These are phyloP conservation scores for Mythimna loreyi DNA, from an alignment of 2,888 invertebrate genomes.

Conservation along the genomic window DNA sequence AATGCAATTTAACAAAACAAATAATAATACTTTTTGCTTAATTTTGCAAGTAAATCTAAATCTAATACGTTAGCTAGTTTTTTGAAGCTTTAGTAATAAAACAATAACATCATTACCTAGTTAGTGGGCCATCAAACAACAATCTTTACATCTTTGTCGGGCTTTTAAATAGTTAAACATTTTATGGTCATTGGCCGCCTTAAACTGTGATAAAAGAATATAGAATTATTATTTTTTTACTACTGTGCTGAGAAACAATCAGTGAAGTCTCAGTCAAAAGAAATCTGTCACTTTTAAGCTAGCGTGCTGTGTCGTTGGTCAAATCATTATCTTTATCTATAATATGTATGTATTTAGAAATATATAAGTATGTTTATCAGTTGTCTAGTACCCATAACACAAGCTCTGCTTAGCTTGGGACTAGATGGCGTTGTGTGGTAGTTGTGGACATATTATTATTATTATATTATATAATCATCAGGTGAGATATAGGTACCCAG, in stretches of 20 bases:
- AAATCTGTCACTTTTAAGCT: no score
- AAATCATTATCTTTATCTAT: no score
- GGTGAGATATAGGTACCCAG: no score
- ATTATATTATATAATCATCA: no score
- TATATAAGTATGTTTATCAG: no score
- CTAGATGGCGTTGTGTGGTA: no score
- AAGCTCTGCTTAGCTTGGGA: no score
- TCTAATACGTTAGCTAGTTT: neutral
- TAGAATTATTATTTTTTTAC: conserved; percentile 6
- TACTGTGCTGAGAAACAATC: conserved; percentile 1
- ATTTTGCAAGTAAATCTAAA: neutral
- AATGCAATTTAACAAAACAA: conserved; percentile 10
- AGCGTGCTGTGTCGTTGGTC: no score
- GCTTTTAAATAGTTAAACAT: conserved; percentile 38
- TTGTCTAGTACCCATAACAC: no score
- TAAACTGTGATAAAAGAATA: conserved; percentile 34
- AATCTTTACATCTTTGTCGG: conserved; percentile 28
- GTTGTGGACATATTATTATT: no score
- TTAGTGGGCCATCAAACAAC: conserved; percentile 31
- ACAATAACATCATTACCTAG: conserved; percentile 34
- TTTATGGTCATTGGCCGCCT: conserved; percentile 36
- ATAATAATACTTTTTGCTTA: neutral
- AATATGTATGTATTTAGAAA: no score
- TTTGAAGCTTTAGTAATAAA: conserved; percentile 23
- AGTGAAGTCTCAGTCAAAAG: neutral